Evolutionary conservation across 2,888 invertebrate species (phyloP), one percentile per base, ranked within the genome.

Genomic region (Drosophila dives): DNA sequence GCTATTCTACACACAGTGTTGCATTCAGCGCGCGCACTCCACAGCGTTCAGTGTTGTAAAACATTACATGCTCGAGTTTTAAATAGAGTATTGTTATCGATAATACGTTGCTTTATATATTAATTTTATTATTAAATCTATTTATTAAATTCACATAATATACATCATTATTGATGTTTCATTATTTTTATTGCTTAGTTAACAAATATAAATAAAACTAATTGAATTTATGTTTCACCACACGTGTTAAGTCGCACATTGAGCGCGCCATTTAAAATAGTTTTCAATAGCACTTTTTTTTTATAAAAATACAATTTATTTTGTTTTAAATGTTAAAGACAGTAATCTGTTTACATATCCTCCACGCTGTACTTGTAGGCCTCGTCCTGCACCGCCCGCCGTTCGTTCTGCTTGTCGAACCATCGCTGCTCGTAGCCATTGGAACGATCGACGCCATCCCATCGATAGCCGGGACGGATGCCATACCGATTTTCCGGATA

Each of bases 391-490:
- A 94, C 92, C 0, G 99, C 98, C 79, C 95, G 95, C 79, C 94
- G 95, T 29, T 95, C 95, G 92, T 96, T 97, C 79, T 95, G 95
- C 15, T 95, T 94, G n/a, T 96, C 95, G 91, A 98, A 97, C 94
- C 96, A 96, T 88, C 97, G 96, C 87, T 96, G 96, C 92, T 99
- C 99, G 92, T 98, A 99, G 0, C 99, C 99, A 93, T 97, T 99
- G 7, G 98, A 99, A 29, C 99, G 94, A 93, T 99, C 98, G 0
- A 99, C 99, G 0, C 99, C 99, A 92, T 99, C 99, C 99, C 99
- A 99, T 17, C 99, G 94, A 93, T 98, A 97, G 0, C 99, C 99
- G 0, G 99, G 99, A 11, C 95, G 94, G 62, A 99, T 97, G 70
- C 96, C 96, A 93, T 96, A 99, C 2, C 99, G 95, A 94, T 99